These are phyloP conservation scores for Eubucco bourcierii DNA, from an alignment of 2,113 vertebrate species.

Conservation along the genomic window DNA sequence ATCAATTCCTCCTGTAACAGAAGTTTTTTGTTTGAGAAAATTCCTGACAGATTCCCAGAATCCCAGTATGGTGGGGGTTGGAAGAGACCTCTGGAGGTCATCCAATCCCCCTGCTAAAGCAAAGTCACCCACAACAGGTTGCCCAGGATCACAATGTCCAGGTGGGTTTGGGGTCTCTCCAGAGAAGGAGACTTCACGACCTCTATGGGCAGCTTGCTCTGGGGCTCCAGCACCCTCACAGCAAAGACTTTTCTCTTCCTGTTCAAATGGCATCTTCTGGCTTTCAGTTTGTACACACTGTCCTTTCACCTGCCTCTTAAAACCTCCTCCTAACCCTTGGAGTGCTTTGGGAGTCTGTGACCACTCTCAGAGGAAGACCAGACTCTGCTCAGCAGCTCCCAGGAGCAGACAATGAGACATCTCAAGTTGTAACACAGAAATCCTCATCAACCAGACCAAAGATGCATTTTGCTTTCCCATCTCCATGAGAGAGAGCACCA, in stretches of 20 bases:
- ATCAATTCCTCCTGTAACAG: not conserved
- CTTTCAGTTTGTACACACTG: too few relatives aligned
- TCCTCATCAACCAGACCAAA: not conserved
- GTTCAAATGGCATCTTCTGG: too few relatives aligned
- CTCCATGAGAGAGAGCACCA: not conserved
- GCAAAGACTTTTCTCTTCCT: too few relatives aligned
- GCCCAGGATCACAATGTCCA: too few relatives aligned
- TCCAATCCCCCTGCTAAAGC: too few relatives aligned
- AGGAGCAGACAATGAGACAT: fast-evolving
- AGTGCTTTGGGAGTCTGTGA: not conserved
- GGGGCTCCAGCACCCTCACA: too few relatives aligned
- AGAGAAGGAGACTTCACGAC: too few relatives aligned
- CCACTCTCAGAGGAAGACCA: not conserved
- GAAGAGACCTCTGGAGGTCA: too few relatives aligned
- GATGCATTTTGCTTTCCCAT: not conserved
- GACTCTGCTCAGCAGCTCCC: not conserved
- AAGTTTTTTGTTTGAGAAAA: not conserved
- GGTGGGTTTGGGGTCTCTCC: too few relatives aligned
- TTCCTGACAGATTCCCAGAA: not conserved
- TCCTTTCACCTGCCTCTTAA: not conserved
- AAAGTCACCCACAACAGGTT: too few relatives aligned
- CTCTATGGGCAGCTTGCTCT: too few relatives aligned
- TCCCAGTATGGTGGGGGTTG: too few relatives aligned
- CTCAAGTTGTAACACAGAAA: not conserved
- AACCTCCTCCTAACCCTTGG: not conserved